Conservation (phyloP, 30 jellyfish, hydroid and myxozoan genomes). For the Pseudorhiza aurosa region DNA sequence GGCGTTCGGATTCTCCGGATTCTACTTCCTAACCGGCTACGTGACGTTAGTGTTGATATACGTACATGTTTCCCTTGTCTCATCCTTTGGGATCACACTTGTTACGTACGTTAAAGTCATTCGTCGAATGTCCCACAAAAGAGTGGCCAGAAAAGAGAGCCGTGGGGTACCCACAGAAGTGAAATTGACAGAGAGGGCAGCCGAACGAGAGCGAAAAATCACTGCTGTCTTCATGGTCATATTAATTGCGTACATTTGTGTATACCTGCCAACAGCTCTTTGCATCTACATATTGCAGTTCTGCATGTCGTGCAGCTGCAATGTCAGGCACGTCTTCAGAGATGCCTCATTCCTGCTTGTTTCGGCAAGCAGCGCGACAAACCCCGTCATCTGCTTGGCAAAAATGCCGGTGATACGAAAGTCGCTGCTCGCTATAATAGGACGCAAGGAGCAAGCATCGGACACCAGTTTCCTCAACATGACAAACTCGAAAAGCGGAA, state of each 20-base stretch:
- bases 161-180: neutral
- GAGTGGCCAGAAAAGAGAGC: neutral
- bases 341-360: conserved; percentile 75
- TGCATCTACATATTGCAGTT: conserved; percentile 75
- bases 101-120: conserved; percentile 67
- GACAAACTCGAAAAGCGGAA: no score
- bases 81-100: conserved; percentile 64
- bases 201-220: conserved; percentile 54
- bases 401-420: conserved; percentile 76
- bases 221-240: conserved; percentile 73
- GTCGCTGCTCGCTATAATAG: conserved; percentile 46
- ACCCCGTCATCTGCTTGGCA: conserved; percentile 89
- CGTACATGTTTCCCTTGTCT: conserved; percentile 74
- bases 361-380: conserved; percentile 81
- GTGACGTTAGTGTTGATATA: conserved; percentile 56
- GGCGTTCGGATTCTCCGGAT: conserved; percentile 67
- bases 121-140: conserved; percentile 28
- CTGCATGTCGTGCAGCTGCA: conserved; percentile 84
- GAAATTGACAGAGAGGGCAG: neutral
- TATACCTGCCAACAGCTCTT: conserved; percentile 77
- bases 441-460: no score
- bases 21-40: conserved; percentile 76
- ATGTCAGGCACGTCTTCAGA: conserved; percentile 80
- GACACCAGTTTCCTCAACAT: no score
- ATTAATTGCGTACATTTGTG: conserved; percentile 45